phyloP scores from a whole-genome alignment of 2,113 vertebrate species.

The Melospiza georgiana region DNA sequence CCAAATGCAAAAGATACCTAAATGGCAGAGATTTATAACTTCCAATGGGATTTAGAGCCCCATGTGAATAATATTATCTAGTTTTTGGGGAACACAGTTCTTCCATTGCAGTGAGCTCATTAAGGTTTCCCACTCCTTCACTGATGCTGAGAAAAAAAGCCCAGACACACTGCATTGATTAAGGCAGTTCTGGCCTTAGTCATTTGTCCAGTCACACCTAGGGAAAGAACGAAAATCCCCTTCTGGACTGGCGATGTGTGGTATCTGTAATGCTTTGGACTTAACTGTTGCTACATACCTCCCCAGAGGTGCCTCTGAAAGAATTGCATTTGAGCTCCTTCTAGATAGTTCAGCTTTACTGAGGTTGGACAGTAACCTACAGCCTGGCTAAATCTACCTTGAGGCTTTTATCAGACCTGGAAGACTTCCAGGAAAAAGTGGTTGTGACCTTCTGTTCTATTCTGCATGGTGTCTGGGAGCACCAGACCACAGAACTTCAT shows the following conservation, averaged over 20 bases:
- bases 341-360: neutral
- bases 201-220: neutral
- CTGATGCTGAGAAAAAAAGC: neutral
- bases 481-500: neutral
- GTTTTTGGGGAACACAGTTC: neutral
- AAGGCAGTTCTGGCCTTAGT: neutral
- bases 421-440: neutral
- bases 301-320: neutral
- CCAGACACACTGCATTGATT: neutral
- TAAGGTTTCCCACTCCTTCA: neutral
- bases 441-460: neutral
- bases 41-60: neutral
- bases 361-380: neutral
- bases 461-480: neutral
- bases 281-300: neutral
- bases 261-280: neutral
- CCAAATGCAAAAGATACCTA: neutral
- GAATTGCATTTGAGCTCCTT: neutral
- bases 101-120: neutral
- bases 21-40: neutral
- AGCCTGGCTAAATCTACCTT: neutral
- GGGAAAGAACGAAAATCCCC: neutral
- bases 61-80: neutral
- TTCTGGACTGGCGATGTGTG: neutral
- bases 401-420: neutral